Percentiles rank a stretch among this genome's conserved stretches.
phyloP scores from a whole-genome alignment of 2,888 invertebrate species.

The Eulithis testata region DNA sequence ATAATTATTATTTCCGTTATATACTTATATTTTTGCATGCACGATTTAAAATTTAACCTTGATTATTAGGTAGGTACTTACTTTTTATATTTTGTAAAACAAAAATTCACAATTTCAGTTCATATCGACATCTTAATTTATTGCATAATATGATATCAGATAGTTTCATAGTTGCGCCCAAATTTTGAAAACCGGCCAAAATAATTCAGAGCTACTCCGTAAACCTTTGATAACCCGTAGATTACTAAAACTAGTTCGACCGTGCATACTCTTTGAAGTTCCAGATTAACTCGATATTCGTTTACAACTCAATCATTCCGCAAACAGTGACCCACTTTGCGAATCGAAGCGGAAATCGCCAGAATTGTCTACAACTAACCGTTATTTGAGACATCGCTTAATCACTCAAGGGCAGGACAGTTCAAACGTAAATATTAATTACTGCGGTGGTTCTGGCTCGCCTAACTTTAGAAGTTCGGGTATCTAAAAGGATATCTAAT shows the following conservation, averaged over 20 bases:
- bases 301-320: conserved; percentile 46
- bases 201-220: not conserved
- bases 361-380: conserved; percentile 71
- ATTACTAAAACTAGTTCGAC: conserved; percentile 4
- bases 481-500: not conserved
- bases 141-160: no score
- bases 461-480: conserved; percentile 74
- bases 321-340: conserved; percentile 51
- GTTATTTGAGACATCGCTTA: conserved; percentile 78
- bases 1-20: no score
- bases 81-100: no score
- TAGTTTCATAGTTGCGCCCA: no score
- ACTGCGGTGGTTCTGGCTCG: conserved; percentile 77
- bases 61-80: no score
- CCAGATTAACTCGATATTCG: conserved; percentile 38
- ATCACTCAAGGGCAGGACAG: conserved; percentile 80
- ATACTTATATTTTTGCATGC: no score
- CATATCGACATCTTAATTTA: no score
- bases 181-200: not conserved
- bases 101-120: not conserved
- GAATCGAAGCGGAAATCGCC: conserved; percentile 68
- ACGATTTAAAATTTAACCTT: no score
- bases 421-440: conserved; percentile 83
- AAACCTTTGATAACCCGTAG: not conserved
- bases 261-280: conserved; percentile 24